Conservation (phyloP, 2,888 invertebrate genomes). For the Choristoneura rosaceana region DNA sequence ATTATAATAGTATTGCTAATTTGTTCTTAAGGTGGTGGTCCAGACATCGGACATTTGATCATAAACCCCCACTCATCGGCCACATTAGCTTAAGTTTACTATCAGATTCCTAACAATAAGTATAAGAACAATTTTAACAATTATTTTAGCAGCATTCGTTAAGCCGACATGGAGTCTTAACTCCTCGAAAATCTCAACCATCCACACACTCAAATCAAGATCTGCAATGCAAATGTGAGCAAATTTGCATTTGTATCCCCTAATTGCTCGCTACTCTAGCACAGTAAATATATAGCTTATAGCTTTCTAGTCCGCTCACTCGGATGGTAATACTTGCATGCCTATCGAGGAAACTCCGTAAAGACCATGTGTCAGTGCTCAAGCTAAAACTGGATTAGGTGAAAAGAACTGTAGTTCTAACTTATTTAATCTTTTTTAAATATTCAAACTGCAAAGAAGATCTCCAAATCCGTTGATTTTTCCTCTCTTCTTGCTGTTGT, state of each 20-base stretch:
- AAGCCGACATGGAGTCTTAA: not conserved
- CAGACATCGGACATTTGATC: no score
- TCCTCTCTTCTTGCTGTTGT: no score
- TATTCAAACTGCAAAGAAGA: no score
- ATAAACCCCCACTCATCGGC: no score
- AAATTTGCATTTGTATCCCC: constrained; percentile 18
- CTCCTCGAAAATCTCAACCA: constrained; percentile 7
- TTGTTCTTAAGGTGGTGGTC: no score
- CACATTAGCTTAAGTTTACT: no score
- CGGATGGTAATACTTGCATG: constrained; percentile 9
- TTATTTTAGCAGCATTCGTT: not conserved
- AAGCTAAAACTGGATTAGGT: constrained; percentile 24
- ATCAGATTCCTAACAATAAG: no score
- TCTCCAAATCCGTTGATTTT: no score
- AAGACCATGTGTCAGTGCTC: constrained; percentile 1
- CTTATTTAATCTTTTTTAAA: not conserved
- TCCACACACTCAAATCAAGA: constrained; percentile 9
- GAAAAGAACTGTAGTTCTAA: not conserved
- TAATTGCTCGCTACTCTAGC: constrained; percentile 25
- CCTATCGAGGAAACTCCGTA: constrained; percentile 5
- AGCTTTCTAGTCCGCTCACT: not conserved
- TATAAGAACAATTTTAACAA: no score
- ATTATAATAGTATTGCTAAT: no score
- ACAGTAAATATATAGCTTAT: no score
- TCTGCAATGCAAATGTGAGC: constrained; percentile 32